These are phyloP conservation scores for Takifugu ocellatus DNA, from an alignment of 2,797 vertebrate species.

Conservation along the genomic window DNA sequence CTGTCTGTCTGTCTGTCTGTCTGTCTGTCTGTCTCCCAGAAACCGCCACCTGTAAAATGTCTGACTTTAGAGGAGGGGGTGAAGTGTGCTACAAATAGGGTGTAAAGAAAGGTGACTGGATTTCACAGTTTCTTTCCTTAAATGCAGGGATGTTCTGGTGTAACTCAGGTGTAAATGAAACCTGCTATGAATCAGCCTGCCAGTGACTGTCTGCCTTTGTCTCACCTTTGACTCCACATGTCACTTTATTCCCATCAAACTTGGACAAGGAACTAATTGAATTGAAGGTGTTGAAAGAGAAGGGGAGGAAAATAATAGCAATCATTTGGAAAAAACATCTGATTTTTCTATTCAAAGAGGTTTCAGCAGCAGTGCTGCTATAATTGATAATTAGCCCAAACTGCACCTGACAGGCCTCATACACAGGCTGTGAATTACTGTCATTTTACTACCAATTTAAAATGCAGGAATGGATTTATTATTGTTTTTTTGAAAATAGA, in stretches of 20 bases:
- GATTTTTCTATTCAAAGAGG: too few species aligned
- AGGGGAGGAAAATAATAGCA: not conserved
- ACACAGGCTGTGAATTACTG: not conserved
- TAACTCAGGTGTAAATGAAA: slow-evolving; percentile 41
- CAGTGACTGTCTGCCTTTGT: slow-evolving; percentile 19
- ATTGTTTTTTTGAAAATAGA: not conserved
- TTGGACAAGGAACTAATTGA: not conserved
- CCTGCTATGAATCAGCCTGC: too few species aligned
- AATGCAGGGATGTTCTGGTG: slow-evolving; percentile 14
- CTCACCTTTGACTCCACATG: slow-evolving; percentile 16
- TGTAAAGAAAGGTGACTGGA: slow-evolving; percentile 27
- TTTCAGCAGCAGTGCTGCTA: too few species aligned
- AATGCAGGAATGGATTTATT: not conserved
- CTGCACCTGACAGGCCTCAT: too few species aligned
- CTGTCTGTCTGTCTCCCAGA: slow-evolving; percentile 20
- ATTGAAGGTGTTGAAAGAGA: not conserved
- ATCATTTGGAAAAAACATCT: not conserved
- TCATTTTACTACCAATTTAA: not conserved
- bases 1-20: slow-evolving; percentile 9
- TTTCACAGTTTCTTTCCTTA: slow-evolving; percentile 31
- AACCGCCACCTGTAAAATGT: slow-evolving; percentile 48
- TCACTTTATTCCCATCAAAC: not conserved
- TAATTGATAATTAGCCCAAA: too few species aligned
- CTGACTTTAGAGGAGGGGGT: slow-evolving; percentile 13
- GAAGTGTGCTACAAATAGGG: slow-evolving; percentile 18